Conservation (phyloP, 2,888 invertebrate genomes). For the Chaetoderma sp. region DNA sequence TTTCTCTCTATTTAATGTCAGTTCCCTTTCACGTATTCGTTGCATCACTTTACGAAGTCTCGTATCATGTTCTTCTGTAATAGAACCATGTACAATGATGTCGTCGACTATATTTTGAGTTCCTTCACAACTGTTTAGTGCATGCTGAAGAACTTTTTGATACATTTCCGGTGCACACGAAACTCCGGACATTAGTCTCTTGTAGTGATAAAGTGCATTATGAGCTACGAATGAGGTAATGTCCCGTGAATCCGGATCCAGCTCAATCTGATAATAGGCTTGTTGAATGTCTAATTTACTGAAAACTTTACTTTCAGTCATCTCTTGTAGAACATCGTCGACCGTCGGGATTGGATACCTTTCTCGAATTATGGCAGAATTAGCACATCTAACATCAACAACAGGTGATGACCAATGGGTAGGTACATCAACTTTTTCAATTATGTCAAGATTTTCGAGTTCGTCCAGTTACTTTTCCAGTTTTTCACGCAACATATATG, state of each 20-base stretch:
- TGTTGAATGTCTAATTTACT: not conserved
- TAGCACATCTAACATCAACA: not conserved
- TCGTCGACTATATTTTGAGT: constrained; percentile 29
- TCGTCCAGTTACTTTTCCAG: constrained; percentile 23
- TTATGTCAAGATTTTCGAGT: constrained; percentile 14
- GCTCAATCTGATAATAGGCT: constrained; percentile 18
- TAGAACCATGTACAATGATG: constrained; percentile 36
- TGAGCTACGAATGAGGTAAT: constrained; percentile 24
- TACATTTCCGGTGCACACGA: constrained; percentile 33
- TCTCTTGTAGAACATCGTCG: not conserved
- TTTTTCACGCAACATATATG: constrained; percentile 21
- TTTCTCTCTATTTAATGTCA: constrained; percentile 39
- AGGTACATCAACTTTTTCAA: constrained; percentile 18
- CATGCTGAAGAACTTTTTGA: constrained; percentile 7
- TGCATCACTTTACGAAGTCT: constrained; percentile 27
- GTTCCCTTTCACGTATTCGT: constrained; percentile 25
- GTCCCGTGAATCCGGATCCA: constrained; percentile 5
- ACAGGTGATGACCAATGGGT: constrained; percentile 20
- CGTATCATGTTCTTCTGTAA: constrained; percentile 30
- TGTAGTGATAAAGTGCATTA: constrained; percentile 14
- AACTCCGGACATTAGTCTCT: constrained; percentile 14
- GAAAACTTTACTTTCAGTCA: not conserved
- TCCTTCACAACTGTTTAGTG: constrained; percentile 7
- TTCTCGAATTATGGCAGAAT: not conserved
- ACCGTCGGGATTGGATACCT: constrained; percentile 4